A percentile compares a stretch with the other conserved stretches of the same genome.
phyloP scores from a whole-genome alignment of 1,140 invertebrate genomes.

The Zeugodacus cucurbitae region DNA sequence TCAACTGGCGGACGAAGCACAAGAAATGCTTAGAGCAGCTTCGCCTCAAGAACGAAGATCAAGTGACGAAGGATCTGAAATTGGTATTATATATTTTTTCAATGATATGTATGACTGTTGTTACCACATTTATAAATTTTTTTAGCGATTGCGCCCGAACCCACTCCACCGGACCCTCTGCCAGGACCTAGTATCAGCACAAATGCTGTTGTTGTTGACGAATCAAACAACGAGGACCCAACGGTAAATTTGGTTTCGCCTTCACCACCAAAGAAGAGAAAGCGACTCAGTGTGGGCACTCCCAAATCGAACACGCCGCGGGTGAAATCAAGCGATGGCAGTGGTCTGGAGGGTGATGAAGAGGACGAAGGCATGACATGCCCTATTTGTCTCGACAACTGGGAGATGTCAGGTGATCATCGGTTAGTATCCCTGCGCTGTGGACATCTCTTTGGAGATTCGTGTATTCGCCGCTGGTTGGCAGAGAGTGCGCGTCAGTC shows the following conservation, averaged over 20 bases:
- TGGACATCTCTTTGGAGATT: conserved; percentile 90
- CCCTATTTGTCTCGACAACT: conserved; percentile 87
- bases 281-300: conserved; percentile 46
- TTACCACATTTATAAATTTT: neutral
- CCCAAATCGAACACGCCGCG: conserved; percentile 26
- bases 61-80: neutral
- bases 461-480: conserved; percentile 87
- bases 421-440: conserved; percentile 84
- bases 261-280: conserved; percentile 58
- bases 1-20: neutral
- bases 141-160: neutral
- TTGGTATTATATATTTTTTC: neutral
- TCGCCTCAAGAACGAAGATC: neutral
- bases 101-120: neutral
- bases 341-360: conserved; percentile 53
- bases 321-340: conserved; percentile 9
- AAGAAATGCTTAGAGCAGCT: neutral
- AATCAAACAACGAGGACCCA: neutral
- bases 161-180: neutral
- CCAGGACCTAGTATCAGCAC: neutral
- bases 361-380: conserved; percentile 78
- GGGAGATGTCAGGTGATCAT: conserved; percentile 88
- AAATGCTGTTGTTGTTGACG: neutral
- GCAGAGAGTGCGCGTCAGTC: conserved; percentile 61
- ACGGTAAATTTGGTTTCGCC: conserved; percentile 49